Conservation (phyloP, 2,888 invertebrate genomes). For the Dynastes grantii region DNA sequence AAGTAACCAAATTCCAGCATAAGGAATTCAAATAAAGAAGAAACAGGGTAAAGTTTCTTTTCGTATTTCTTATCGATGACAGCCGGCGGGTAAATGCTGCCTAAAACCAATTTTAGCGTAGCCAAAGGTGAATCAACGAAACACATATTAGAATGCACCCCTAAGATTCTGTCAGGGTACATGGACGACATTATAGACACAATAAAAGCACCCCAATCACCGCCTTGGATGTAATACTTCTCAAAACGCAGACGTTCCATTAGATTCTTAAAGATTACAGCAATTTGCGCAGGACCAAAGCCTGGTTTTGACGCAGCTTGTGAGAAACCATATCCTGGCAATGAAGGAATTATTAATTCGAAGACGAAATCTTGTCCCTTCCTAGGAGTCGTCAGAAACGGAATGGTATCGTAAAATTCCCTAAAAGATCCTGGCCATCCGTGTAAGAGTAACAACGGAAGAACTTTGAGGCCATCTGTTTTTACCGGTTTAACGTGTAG, state of each 20-base stretch:
- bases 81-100: constrained; percentile 74
- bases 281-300: constrained; percentile 74
- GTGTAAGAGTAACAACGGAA: constrained; percentile 83
- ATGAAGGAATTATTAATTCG: constrained; percentile 75
- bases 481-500: constrained; percentile 74
- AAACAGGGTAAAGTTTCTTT: constrained; percentile 74
- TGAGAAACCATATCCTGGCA: constrained; percentile 73
- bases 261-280: constrained; percentile 77
- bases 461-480: constrained; percentile 64
- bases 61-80: constrained; percentile 73
- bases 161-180: constrained; percentile 76
- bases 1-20: constrained; percentile 76
- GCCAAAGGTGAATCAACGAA: background rate
- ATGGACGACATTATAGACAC: constrained; percentile 76
- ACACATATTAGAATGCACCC: constrained; percentile 74
- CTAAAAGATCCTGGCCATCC: constrained; percentile 93
- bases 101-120: constrained; percentile 70
- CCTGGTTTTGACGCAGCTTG: constrained; percentile 76
- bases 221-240: constrained; percentile 82
- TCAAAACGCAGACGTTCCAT: constrained; percentile 81
- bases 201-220: constrained; percentile 86
- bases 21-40: constrained; percentile 67
- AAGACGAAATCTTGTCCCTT: constrained; percentile 72
- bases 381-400: constrained; percentile 75
- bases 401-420: constrained; percentile 88